Percentiles rank a stretch among this genome's conserved stretches.
phyloP scores from a whole-genome alignment of 2,113 vertebrate species.

The Myiozetetes cayanensis region DNA sequence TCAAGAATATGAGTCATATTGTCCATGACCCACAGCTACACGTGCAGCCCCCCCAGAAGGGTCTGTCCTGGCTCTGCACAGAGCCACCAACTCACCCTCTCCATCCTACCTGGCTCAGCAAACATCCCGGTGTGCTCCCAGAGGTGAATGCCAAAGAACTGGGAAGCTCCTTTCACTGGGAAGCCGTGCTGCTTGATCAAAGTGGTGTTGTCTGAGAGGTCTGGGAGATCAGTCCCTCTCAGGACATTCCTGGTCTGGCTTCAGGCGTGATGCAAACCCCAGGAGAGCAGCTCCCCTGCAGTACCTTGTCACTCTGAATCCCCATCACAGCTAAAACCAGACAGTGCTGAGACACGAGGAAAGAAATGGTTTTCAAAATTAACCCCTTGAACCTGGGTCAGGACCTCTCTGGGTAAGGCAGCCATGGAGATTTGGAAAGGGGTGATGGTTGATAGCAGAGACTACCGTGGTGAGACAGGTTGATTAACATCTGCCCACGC shows the following conservation, averaged over 20 bases:
- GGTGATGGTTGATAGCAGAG: accelerated
- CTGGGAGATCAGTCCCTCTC: neutral
- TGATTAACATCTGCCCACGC: neutral
- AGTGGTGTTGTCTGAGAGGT: neutral
- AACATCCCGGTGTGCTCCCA: neutral
- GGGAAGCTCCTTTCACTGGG: neutral
- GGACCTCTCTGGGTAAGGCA: neutral
- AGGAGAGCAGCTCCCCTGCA: neutral
- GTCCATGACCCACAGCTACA: accelerated
- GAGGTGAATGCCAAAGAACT: neutral
- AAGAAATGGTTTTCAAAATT: neutral
- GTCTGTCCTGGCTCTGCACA: neutral
- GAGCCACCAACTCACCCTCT: neutral
- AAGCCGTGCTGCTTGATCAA: neutral
- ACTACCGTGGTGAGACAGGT: accelerated
- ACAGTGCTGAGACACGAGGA: neutral
- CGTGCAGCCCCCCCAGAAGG: neutral
- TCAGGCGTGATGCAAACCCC: neutral
- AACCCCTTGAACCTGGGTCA: neutral
- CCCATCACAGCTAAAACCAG: neutral
- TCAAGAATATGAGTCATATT: neutral
- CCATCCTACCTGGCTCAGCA: neutral
- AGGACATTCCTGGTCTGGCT: neutral
- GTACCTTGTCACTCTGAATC: neutral
- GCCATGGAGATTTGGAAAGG: neutral